Evolutionary conservation across 2,888 invertebrate genomes (phyloP).

Genomic region (Endotricha flammealis): DNA sequence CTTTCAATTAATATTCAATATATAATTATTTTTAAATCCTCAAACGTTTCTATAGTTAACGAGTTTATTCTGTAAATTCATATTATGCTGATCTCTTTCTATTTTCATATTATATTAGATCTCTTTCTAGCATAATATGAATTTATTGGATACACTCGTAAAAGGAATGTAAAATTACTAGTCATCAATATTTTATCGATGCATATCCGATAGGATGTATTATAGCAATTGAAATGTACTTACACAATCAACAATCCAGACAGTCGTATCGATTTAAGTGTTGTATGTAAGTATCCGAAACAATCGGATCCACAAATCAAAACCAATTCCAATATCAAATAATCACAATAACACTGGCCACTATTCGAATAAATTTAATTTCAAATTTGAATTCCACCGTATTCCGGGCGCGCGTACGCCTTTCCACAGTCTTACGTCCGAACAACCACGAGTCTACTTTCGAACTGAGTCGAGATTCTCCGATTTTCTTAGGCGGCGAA

Average conservation of each 20-base stretch:
- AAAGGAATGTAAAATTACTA: too few relatives aligned
- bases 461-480: slow-evolving; percentile 56
- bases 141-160: too few relatives aligned
- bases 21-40: too few relatives aligned
- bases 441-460: slow-evolving; percentile 59
- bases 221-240: slow-evolving; percentile 31
- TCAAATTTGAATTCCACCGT: slow-evolving; percentile 42
- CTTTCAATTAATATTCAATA: too few relatives aligned
- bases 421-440: slow-evolving; percentile 47
- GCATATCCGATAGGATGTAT: slow-evolving; percentile 2
- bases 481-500: slow-evolving; percentile 27
- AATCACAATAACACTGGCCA: slow-evolving; percentile 59
- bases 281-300: slow-evolving; percentile 34
- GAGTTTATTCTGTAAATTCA: too few relatives aligned
- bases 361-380: slow-evolving; percentile 34
- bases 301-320: slow-evolving; percentile 39
- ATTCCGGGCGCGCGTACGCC: slow-evolving; percentile 40
- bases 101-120: too few relatives aligned
- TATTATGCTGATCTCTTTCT: too few relatives aligned
- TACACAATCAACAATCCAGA: slow-evolving; percentile 63
- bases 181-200: too few relatives aligned
- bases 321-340: slow-evolving; percentile 40
- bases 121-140: too few relatives aligned
- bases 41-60: too few relatives aligned
- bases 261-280: slow-evolving; percentile 27